Conservation (phyloP, 2,113 vertebrate genomes). For the Vulpes lagopus region DNA sequence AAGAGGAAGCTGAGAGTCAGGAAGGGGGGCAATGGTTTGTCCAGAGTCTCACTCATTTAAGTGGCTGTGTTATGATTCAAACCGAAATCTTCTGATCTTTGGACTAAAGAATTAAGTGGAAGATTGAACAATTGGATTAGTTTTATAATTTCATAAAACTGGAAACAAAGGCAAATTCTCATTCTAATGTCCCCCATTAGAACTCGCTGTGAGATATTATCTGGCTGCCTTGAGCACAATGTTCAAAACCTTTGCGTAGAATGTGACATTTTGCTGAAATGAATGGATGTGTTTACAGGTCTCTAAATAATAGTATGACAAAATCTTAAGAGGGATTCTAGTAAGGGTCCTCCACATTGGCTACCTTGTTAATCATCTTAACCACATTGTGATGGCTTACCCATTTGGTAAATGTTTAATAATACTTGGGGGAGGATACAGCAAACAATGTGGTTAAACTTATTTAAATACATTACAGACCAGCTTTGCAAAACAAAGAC, state of each 20-base stretch:
- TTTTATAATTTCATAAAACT: slow-evolving; percentile 49
- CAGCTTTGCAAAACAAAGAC: not conserved
- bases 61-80: not conserved
- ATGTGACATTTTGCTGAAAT: slow-evolving; percentile 35
- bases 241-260: not conserved
- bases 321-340: not conserved
- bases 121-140: not conserved
- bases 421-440: not conserved
- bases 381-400: not conserved
- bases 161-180: slow-evolving; percentile 49
- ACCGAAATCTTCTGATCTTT: not conserved
- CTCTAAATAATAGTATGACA: not conserved
- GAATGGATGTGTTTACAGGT: slow-evolving; percentile 10
- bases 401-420: not conserved
- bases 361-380: not conserved
- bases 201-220: slow-evolving; percentile 5
- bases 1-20: not conserved
- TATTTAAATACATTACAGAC: not conserved
- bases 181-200: not conserved
- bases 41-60: not conserved
- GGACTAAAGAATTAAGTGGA: not conserved
- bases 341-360: not conserved
- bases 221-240: not conserved
- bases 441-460: not conserved
- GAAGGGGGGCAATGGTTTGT: not conserved